Evolutionary conservation across 2,888 invertebrate genomes (phyloP).

Genomic region (Scelioninae gen. 2): DNA sequence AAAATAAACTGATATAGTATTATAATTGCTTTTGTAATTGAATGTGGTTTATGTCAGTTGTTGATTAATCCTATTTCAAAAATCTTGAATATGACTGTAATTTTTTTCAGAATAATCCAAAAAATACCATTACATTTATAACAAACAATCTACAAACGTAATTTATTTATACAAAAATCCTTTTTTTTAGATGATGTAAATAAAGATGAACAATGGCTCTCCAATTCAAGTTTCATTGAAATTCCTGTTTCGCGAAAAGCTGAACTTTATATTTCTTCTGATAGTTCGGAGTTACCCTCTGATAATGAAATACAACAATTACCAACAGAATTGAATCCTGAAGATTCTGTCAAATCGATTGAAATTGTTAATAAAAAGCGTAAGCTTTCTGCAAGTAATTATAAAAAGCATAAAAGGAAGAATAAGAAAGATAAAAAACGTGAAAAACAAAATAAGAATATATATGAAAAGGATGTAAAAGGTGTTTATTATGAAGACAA

Average conservation of each 20-base stretch:
- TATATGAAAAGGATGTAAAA: slow-evolving; percentile 65
- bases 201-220: slow-evolving; percentile 63
- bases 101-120: too few species aligned
- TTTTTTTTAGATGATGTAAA: slow-evolving; percentile 55
- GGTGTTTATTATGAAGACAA: slow-evolving; percentile 80
- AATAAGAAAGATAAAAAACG: slow-evolving; percentile 60
- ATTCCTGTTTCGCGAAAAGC: slow-evolving; percentile 60
- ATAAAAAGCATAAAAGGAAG: slow-evolving; percentile 63
- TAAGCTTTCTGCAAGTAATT: slow-evolving; percentile 21
- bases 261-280: slow-evolving; percentile 60
- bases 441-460: slow-evolving; percentile 25
- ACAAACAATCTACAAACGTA: too few species aligned
- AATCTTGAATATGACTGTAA: too few species aligned
- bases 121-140: too few species aligned
- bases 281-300: slow-evolving; percentile 66
- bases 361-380: too few species aligned
- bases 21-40: too few species aligned
- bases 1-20: too few species aligned
- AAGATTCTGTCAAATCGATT: background rate
- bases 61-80: too few species aligned
- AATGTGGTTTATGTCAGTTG: too few species aligned
- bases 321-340: background rate
- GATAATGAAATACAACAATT: slow-evolving; percentile 60
- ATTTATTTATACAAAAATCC: too few species aligned
- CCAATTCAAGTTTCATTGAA: slow-evolving; percentile 75